These are phyloP conservation scores for Leistus spinibarbis DNA, from an alignment of 2,888 invertebrate species.

Conservation along the genomic window DNA sequence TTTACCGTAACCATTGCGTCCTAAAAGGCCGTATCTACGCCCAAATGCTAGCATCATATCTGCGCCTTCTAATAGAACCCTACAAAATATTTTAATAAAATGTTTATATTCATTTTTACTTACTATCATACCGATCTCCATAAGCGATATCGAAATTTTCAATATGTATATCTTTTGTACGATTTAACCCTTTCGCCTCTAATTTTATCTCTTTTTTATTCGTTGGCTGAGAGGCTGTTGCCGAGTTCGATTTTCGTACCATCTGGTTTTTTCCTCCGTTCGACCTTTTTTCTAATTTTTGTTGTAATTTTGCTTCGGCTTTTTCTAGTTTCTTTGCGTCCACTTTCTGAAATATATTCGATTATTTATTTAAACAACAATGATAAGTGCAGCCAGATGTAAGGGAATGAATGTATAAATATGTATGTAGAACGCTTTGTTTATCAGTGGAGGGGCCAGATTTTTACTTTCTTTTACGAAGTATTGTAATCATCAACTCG, in stretches of 20 bases:
- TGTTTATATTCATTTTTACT: neutral
- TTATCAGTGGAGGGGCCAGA: too few relatives aligned
- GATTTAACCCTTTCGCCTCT: constrained; percentile 88
- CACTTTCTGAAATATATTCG: constrained; percentile 72
- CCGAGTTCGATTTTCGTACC: constrained; percentile 71
- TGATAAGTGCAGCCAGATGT: too few relatives aligned
- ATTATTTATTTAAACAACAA: too few relatives aligned
- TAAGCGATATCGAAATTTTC: constrained; percentile 99
- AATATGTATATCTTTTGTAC: constrained; percentile 92
- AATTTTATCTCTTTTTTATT: constrained; percentile 91
- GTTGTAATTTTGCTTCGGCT: constrained; percentile 92
- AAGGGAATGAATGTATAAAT: too few relatives aligned
- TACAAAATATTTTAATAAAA: constrained; percentile 51
- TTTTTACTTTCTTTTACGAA: too few relatives aligned
- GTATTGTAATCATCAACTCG: too few relatives aligned
- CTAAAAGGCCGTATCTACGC: constrained; percentile 94
- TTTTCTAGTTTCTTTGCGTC: constrained; percentile 94
- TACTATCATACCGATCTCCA: constrained; percentile 78
- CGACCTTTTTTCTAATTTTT: constrained; percentile 85
- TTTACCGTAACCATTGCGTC: constrained; percentile 96
- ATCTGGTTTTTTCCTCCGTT: constrained; percentile 60
- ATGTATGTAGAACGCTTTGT: too few relatives aligned
- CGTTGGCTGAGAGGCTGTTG: constrained; percentile 88
- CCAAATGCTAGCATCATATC: constrained; percentile 89
- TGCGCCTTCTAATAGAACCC: constrained; percentile 89